Evolutionary conservation across 2,113 vertebrate species (phyloP).

Genomic region (Pachyramphus minor): DNA sequence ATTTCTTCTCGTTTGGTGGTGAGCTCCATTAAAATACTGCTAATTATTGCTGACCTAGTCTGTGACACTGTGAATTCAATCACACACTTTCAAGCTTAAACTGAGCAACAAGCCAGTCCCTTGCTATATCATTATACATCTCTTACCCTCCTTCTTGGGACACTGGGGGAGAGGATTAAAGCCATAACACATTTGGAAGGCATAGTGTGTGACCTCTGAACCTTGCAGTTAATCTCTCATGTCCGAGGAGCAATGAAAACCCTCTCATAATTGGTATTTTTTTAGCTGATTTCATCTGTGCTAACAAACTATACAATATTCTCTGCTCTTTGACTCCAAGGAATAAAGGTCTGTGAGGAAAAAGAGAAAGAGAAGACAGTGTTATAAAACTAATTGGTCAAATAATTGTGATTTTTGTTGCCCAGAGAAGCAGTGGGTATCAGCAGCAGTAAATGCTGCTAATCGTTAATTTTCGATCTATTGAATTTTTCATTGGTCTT

Average conservation of each 20-base stretch:
- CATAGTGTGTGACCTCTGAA: neutral
- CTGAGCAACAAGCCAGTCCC: neutral
- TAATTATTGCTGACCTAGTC: conserved; percentile 21
- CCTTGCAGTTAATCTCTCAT: conserved; percentile 2
- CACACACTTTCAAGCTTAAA: neutral
- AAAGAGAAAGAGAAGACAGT: neutral
- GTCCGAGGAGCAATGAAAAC: neutral
- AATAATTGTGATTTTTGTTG: neutral
- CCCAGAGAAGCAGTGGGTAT: neutral
- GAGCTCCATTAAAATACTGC: neutral
- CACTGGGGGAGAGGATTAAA: neutral
- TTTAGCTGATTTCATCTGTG: neutral
- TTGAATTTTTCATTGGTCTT: neutral
- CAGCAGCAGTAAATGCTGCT: neutral
- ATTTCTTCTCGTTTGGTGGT: neutral
- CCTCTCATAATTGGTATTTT: neutral
- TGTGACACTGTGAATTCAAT: neutral
- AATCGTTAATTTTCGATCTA: neutral
- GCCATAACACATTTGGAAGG: neutral
- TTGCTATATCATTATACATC: neutral
- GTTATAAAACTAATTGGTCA: neutral
- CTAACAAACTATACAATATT: neutral
- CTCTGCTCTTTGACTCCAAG: neutral
- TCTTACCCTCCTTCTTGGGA: neutral
- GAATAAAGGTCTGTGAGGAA: neutral